phyloP scores from a whole-genome alignment of 2,113 vertebrate genomes.

The Xiphophorus hellerii region DNA sequence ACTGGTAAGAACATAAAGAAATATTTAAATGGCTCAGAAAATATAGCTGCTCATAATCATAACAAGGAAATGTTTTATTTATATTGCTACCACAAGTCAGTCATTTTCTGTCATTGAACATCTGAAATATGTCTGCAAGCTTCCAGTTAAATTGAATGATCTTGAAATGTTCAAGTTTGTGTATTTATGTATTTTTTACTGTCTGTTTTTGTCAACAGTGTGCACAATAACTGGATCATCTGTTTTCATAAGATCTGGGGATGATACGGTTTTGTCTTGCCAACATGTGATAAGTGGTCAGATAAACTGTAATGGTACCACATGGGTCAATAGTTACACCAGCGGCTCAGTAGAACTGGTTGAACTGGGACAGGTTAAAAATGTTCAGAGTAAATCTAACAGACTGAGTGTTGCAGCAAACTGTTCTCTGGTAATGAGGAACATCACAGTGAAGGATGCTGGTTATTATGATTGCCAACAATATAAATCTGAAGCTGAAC shows the following conservation, averaged over 20 bases:
- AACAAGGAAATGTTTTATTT: no score
- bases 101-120: no score
- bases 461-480: background rate
- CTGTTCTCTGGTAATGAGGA: background rate
- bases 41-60: no score
- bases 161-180: no score
- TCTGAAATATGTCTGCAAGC: no score
- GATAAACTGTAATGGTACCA: background rate
- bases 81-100: no score
- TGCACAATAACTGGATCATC: background rate
- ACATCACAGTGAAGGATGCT: background rate
- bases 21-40: no score
- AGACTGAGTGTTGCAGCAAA: background rate
- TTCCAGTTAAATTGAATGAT: no score
- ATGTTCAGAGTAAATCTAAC: background rate
- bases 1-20: no score
- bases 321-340: background rate
- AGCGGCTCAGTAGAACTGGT: background rate
- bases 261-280: background rate
- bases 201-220: no score
- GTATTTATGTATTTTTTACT: no score
- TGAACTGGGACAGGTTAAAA: background rate
- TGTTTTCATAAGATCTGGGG: background rate
- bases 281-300: background rate
- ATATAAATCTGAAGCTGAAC: background rate